Percentiles rank a stretch among this genome's conserved stretches.
phyloP scores from a whole-genome alignment of 2,888 invertebrate species.

The Thereva nobilitata region DNA sequence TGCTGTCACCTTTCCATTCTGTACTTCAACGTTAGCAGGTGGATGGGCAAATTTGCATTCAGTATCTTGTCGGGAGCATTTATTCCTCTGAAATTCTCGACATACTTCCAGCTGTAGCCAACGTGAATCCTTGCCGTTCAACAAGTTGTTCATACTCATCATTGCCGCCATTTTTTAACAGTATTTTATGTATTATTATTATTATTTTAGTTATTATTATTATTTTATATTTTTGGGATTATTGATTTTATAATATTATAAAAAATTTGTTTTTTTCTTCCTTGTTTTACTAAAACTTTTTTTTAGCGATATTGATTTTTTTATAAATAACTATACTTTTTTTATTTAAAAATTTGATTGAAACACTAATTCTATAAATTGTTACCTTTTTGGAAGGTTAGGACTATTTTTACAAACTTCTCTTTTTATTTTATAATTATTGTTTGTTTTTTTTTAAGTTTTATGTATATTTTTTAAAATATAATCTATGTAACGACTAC shows the following conservation, averaged over 20 bases:
- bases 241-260: conserved; percentile 34
- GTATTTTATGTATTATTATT: conserved; percentile 41
- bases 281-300: neutral
- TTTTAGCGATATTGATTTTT: conserved; percentile 11
- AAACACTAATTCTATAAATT: conserved; percentile 20
- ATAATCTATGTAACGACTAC: conserved; percentile 25
- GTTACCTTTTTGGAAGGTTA: conserved; percentile 28
- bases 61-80: conserved; percentile 98
- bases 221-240: conserved; percentile 39
- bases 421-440: conserved; percentile 8
- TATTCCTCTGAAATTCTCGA: conserved; percentile 99
- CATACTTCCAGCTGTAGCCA: conserved; percentile 99
- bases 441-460: neutral
- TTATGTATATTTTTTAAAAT: conserved; percentile 10
- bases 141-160: conserved; percentile 95
- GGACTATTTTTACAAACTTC: conserved; percentile 32
- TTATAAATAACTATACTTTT: conserved; percentile 29
- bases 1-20: conserved; percentile 99
- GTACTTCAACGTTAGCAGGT: conserved; percentile 98
- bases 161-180: conserved; percentile 71
- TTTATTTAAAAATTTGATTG: conserved; percentile 30
- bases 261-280: conserved; percentile 11
- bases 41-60: conserved; percentile 99
- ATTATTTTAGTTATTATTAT: conserved; percentile 42
- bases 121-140: conserved; percentile 98